These are phyloP conservation scores for Tiaroga cobitis DNA, from an alignment of 2,797 vertebrate species.

Conservation along the genomic window DNA sequence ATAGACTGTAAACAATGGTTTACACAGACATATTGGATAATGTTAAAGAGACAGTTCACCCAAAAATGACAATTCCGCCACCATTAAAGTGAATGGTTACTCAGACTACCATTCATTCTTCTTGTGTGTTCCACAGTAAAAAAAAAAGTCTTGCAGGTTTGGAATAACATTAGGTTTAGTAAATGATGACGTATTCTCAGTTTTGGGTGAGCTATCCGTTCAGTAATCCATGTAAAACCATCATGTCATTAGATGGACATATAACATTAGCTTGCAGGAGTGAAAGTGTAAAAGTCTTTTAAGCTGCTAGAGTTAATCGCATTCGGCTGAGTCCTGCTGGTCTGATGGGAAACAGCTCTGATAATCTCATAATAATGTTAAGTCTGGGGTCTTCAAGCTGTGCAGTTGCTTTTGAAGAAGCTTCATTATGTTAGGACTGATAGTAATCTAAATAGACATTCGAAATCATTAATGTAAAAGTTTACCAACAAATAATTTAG, in stretches of 20 bases:
- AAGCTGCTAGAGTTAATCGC: constrained; percentile 43
- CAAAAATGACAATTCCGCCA: neutral
- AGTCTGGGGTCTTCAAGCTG: neutral
- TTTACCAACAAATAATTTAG: neutral
- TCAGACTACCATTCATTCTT: neutral
- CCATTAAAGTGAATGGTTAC: neutral
- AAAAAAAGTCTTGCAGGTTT: neutral
- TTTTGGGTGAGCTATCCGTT: neutral
- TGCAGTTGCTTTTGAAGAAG: constrained; percentile 2
- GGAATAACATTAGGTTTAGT: neutral
- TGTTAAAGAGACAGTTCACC: neutral
- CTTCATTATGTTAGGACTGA: neutral
- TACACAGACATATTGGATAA: neutral
- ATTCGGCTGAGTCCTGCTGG: neutral
- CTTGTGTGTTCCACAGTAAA: neutral
- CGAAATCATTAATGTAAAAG: neutral
- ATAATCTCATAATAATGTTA: constrained; percentile 29
- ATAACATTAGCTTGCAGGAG: neutral
- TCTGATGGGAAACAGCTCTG: neutral
- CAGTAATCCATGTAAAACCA: neutral
- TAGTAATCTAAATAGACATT: neutral
- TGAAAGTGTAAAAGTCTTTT: constrained; percentile 35
- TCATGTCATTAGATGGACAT: neutral
- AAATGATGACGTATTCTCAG: neutral
- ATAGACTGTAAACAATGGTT: neutral